These are phyloP conservation scores for Omphaloscelis lunosa DNA, from an alignment of 2,888 invertebrate genomes.

Conservation along the genomic window DNA sequence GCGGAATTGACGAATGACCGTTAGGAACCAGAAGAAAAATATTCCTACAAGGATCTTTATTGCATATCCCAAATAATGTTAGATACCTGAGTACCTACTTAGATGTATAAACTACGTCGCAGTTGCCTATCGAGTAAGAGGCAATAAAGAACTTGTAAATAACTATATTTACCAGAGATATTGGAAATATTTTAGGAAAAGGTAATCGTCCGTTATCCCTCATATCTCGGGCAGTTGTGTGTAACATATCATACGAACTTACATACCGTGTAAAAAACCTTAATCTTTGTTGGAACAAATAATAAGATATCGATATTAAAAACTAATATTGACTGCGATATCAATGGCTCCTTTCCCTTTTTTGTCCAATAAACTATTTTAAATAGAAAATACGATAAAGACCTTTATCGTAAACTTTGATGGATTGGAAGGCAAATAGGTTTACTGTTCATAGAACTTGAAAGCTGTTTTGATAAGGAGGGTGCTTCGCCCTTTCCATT, in stretches of 20 bases:
- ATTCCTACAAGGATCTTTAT: background rate
- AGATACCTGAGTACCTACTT: background rate
- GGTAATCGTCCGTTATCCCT: constrained; percentile 47
- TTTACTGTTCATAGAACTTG: constrained; percentile 73
- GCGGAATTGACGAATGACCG: background rate
- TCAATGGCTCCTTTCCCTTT: constrained; percentile 58
- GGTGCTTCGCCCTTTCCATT: constrained; percentile 69
- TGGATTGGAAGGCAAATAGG: constrained; percentile 77
- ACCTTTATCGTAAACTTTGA: constrained; percentile 74
- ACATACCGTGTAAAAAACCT: constrained; percentile 42
- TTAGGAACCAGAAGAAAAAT: background rate
- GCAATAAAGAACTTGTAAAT: constrained; percentile 42
- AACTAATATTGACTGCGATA: constrained; percentile 65
- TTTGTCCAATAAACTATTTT: constrained; percentile 56
- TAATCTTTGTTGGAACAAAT: constrained; percentile 63
- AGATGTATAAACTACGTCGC: constrained; percentile 10
- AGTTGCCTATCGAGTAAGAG: constrained; percentile 36
- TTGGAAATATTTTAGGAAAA: constrained; percentile 43
- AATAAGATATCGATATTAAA: constrained; percentile 65
- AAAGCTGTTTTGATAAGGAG: constrained; percentile 77
- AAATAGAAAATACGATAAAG: constrained; percentile 70
- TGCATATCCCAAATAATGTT: background rate
- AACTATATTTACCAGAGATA: constrained; percentile 60
- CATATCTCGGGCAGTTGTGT: constrained; percentile 41
- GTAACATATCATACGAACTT: constrained; percentile 41